Conservation (phyloP, 2,888 invertebrate genomes). For the Ommatoiulus sabulosus region DNA sequence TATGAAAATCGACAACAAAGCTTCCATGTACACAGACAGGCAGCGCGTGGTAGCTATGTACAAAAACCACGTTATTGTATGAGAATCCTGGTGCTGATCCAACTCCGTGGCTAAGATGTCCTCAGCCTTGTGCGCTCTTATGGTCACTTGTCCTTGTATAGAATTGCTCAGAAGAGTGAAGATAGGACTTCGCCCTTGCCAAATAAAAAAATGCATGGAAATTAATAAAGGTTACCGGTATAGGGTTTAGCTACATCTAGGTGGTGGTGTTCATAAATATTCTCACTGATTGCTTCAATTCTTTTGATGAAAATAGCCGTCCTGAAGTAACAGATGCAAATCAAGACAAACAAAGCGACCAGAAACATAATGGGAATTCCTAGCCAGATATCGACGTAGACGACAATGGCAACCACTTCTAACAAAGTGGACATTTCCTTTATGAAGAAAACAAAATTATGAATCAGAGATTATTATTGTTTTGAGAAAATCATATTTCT, state of each 20-base stretch:
- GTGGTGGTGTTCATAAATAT: neutral
- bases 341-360: neutral
- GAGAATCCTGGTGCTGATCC: constrained; percentile 73
- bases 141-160: constrained; percentile 89
- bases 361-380: constrained; percentile 32
- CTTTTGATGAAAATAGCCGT: constrained; percentile 38
- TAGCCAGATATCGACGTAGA: constrained; percentile 41
- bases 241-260: too few species aligned
- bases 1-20: constrained; percentile 74
- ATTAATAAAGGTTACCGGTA: too few species aligned
- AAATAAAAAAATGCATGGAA: neutral
- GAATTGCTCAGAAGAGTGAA: constrained; percentile 92
- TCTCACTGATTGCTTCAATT: constrained; percentile 48
- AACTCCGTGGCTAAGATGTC: constrained; percentile 75
- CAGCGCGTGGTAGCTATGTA: constrained; percentile 91
- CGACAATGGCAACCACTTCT: constrained; percentile 34
- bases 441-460: neutral
- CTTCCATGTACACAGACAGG: constrained; percentile 93
- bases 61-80: constrained; percentile 92
- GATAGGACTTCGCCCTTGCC: constrained; percentile 86
- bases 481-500: too few species aligned
- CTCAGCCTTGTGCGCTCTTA: constrained; percentile 88
- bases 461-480: neutral
- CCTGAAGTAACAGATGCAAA: neutral
- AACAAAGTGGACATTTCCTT: constrained; percentile 48